phyloP scores from a whole-genome alignment of 2,888 invertebrate genomes.

The Biston betularia region DNA sequence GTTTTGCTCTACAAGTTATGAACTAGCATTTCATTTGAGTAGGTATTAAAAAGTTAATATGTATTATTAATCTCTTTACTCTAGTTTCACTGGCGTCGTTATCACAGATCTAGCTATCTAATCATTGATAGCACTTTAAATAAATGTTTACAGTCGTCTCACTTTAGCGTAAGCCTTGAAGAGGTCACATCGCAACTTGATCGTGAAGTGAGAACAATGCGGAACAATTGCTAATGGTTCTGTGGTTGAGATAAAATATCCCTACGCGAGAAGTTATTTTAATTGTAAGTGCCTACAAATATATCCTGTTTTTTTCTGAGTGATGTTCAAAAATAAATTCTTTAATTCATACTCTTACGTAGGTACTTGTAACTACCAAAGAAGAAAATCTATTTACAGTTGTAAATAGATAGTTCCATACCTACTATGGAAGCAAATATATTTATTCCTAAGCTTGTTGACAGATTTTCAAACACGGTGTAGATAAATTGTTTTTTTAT shows the following conservation, averaged over 20 bases:
- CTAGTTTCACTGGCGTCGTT: conserved; percentile 3
- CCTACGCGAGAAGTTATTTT: background rate
- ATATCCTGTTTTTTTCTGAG: no score
- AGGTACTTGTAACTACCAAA: no score
- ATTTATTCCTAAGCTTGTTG: no score
- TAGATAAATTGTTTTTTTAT: no score
- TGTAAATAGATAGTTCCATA: no score
- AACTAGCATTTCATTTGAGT: background rate
- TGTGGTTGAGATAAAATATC: background rate
- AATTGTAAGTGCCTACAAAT: background rate
- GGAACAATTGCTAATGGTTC: background rate
- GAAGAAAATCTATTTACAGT: no score
- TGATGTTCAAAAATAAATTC: no score
- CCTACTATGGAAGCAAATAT: no score
- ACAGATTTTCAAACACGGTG: no score
- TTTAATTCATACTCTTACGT: no score
- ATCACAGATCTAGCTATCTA: conserved; percentile 25
- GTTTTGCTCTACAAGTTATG: background rate
- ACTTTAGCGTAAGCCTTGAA: conserved; percentile 12
- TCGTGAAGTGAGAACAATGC: conserved; percentile 8
- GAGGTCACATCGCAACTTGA: background rate
- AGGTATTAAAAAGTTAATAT: background rate
- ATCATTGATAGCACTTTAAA: conserved; percentile 26
- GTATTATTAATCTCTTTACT: conserved; percentile 4
- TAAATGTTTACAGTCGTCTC: conserved; percentile 23